Percentiles rank a stretch among this genome's conserved stretches.
Evolutionary conservation across 2,888 invertebrate species (phyloP).

Genomic region (Meandrusa payeni): DNA sequence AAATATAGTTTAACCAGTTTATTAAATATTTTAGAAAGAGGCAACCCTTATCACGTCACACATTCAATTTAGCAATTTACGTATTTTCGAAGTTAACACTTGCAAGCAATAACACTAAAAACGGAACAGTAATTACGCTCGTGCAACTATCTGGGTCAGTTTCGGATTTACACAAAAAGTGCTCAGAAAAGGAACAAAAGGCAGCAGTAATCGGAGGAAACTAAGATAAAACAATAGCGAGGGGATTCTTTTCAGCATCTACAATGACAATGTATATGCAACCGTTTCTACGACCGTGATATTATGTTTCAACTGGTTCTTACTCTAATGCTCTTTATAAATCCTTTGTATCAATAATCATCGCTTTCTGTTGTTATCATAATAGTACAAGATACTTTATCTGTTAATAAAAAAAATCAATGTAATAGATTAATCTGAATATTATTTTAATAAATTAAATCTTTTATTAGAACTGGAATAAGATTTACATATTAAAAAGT

Average conservation of each 20-base stretch:
- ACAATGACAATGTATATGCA: conserved; percentile 21
- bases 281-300: conserved; percentile 9
- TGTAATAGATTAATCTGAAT: too few relatives aligned
- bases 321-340: not conserved
- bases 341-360: too few relatives aligned
- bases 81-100: conserved; percentile 9
- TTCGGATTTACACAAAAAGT: conserved; percentile 25
- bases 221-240: conserved; percentile 24
- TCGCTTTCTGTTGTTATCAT: too few relatives aligned
- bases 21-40: too few relatives aligned
- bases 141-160: conserved; percentile 24
- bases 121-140: conserved; percentile 22
- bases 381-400: too few relatives aligned
- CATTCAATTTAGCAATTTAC: conserved; percentile 3
- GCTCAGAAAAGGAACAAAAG: conserved; percentile 23
- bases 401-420: too few relatives aligned
- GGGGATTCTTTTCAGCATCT: conserved; percentile 22
- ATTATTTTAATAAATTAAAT: too few relatives aligned
- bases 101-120: conserved; percentile 23
- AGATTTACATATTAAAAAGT: too few relatives aligned
- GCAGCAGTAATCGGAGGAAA: conserved; percentile 25
- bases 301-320: conserved; percentile 5
- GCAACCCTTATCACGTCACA: not conserved
- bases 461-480: too few relatives aligned
- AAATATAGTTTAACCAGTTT: too few relatives aligned